Evolutionary conservation across 2,113 vertebrate genomes (phyloP), one percentile per base, ranked within the genome.

Genomic region (Leucoraja erinaceus): DNA sequence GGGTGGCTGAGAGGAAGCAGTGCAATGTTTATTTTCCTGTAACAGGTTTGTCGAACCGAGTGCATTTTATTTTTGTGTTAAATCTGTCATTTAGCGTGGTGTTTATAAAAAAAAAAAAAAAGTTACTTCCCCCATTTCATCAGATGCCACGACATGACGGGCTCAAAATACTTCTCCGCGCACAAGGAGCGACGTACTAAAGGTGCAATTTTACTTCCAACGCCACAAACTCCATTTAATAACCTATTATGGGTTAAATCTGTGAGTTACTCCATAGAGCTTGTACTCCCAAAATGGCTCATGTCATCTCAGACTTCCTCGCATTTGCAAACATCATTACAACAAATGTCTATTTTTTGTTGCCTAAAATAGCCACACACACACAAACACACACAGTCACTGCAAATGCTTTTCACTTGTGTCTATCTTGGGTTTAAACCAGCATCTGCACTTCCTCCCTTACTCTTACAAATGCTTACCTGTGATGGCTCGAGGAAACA

Each of bases 171-270:
- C 31, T 88, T 61, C 28, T 59, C 81, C 61, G 56, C 11, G 11
- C 56, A n/a, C 12, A 61, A 88, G 28, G 59, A 14, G 5, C 59
- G 59, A 12, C 8, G 38, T 11, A 63, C 83, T 5, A 61, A 86
- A 86, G 59, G 28, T 63, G 61, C 66, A 91, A 88, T 25, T 91
- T 7, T 63, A 68, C 68, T 90, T 25, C 90, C 72, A 91, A 74
- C 28, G 33, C 25, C n/a, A 70, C 4, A 22, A 88, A 61, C 59
- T 11, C 18, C 59, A 66, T 88, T 88, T 31, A 88, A 88, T 91
- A 70, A 91, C 68, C 59, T 74, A 91, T 72, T 74, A 91, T 72
- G 72, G 90, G 90, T 91, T 91, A 72, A 91, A 72, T 74, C 66
- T 12, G 63, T 72, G 9, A 22, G 33, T 70, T 91, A n/a, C 28